Base-by-base conservation (phyloP, 2,113 vertebrate genomes). In the Elephantulus edwardii region DNA sequence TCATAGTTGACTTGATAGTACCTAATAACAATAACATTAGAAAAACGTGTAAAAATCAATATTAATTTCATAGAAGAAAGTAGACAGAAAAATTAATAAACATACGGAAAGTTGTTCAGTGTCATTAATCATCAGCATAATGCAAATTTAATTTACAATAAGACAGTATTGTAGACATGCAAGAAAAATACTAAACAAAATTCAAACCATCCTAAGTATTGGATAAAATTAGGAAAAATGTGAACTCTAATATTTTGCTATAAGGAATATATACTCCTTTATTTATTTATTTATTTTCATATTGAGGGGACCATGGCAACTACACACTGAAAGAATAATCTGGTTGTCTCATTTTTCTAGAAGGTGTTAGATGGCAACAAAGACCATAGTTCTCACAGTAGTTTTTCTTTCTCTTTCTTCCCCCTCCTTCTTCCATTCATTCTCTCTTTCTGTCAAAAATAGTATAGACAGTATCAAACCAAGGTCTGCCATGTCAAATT, bases 391-490 rank as follows among this genome's bases (percentile, higher is more conserved):
- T 88, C 85, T 35, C 62, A 60, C 20, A 38, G 44, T 64, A 70
- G 22, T 83, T 96, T 94, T 91, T 90, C 52, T 83, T 91, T 95
- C 70, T 80, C 76, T 95, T 94, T 82, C 17, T 60, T 26, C 58
- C 12, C 33, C 33, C 17, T 64, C 33, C 60, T n/a, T 33, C 90
- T 52, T n/a, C n/a, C n/a, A n/a, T n/a, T n/a, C n/a, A n/a, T n/a
- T n/a, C 84, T 92, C 95, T 66, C 93, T 83, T 48, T 94, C 20
- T 71, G 71, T 85, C 60, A 94, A 93, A 84, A 56, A 93, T 17
- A 93, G 33, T 64, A 93, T 91, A 95, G 35, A 93, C 91, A 16
- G 71, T 92, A 93, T 95, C 90, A 89, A 89, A 95, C 48, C 91
- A 96, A 95, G 70, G 91, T 71, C 85, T 86, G 30, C 62, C 81